Evolutionary conservation across 2,113 vertebrate species (phyloP).

Genomic region (Eira barbara): DNA sequence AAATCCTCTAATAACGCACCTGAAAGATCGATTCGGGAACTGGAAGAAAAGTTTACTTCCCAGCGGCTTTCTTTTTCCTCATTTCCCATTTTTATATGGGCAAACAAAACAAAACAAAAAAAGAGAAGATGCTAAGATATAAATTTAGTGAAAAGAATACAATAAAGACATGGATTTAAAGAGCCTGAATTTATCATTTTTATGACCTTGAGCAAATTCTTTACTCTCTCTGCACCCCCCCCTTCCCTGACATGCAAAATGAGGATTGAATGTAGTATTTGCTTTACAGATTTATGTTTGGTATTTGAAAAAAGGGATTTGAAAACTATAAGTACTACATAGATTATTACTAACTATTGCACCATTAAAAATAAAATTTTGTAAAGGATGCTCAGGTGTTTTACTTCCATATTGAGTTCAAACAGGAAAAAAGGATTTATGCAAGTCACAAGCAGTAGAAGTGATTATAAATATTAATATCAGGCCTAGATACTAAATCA

Average conservation of each 20-base stretch:
- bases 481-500: not conserved
- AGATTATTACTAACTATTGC: not conserved
- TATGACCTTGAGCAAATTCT: not conserved
- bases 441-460: not conserved
- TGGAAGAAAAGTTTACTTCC: constrained; percentile 16
- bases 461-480: not conserved
- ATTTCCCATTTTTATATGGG: not conserved
- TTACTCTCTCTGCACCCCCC: not conserved
- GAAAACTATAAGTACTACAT: not conserved
- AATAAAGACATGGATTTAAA: not conserved
- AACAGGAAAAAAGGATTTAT: not conserved
- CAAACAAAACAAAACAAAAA: not conserved
- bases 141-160: not conserved
- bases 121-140: not conserved
- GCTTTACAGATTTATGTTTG: constrained; percentile 23
- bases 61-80: not conserved
- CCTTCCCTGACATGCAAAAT: constrained; percentile 14
- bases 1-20: not conserved
- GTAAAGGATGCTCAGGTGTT: not conserved
- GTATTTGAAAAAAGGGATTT: not conserved
- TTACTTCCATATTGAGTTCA: not conserved
- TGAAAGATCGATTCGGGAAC: not conserved
- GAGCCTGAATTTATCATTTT: constrained; percentile 14
- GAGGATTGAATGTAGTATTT: not conserved
- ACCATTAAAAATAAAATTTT: constrained; percentile 11